Conservation (phyloP, 2,888 invertebrate genomes). For the Eurytoma adleriae region DNA sequence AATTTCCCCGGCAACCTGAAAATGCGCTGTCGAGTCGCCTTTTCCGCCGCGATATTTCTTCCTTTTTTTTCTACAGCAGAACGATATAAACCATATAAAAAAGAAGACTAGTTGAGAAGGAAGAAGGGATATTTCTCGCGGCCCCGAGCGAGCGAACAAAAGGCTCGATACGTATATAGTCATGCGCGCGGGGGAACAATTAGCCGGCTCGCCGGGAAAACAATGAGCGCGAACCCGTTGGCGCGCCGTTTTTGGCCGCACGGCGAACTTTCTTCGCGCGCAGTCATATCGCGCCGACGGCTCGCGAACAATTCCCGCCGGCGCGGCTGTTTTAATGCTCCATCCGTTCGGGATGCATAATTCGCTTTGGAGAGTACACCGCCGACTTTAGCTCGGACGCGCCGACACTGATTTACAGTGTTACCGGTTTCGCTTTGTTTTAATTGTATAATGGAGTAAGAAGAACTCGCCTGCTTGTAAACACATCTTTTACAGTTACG, state of each 20-base stretch:
- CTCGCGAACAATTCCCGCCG: conserved; percentile 24
- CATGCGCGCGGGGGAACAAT: conserved; percentile 34
- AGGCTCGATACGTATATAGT: not conserved
- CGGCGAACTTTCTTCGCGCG: conserved; percentile 20
- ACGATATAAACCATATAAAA: not conserved
- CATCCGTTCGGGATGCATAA: conserved; percentile 17
- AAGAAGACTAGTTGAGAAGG: too few species aligned
- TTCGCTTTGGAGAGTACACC: conserved; percentile 6
- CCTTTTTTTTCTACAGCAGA: too few species aligned
- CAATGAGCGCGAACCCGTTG: conserved; percentile 3
- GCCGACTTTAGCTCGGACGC: conserved; percentile 11
- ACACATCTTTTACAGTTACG: too few species aligned
- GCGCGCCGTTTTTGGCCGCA: conserved; percentile 29
- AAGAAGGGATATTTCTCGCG: not conserved
- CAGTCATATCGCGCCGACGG: conserved; percentile 30
- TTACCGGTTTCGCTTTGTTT: too few species aligned
- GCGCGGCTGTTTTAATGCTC: conserved; percentile 19
- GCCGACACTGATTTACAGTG: not conserved
- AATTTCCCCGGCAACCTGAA: too few species aligned
- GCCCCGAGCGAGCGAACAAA: not conserved
- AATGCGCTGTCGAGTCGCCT: too few species aligned
- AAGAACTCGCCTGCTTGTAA: too few species aligned
- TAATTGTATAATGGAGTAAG: too few species aligned
- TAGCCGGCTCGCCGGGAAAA: conserved; percentile 36
- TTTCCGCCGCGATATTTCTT: too few species aligned